Evolutionary conservation across 2,113 vertebrate species (phyloP), one percentile per base, ranked within the genome.

Genomic region (Meriones unguiculatus): DNA sequence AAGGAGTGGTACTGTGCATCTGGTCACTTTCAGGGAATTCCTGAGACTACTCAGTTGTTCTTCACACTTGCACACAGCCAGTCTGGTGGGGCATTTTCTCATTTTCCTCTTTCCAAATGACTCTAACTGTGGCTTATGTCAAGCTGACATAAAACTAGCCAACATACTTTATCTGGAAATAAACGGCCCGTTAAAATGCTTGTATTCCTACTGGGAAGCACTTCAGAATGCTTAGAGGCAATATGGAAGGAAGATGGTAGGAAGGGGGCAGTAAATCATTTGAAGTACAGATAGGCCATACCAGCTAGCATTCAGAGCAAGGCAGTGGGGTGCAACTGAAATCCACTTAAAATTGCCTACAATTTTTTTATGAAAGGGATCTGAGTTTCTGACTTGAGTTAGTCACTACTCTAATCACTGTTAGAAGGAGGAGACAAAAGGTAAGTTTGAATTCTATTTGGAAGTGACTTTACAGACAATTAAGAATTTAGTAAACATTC

Each of bases 101-200:
- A 54, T 17, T 32, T 54, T 28, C 7, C 17, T 54, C 77, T 78
- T 78, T 7, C 24, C 50, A 52, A 52, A 52, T 32, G 50, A 78
- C 50, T 54, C 50, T 32, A 78, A 52, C 76, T 54, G 28, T 54
- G 54, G 76, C 28, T 78, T 54, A 6, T 32, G 50, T 54, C 50
- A 32, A 32, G 18, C 20, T 20, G 77, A 35, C 50, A 78, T 52
- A 52, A 78, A 54, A 54, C 50, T 78, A 52, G 13, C 14, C 72
- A 11, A 35, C 18, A 75, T 38, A 30, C 7, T 92, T 84, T 76
- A 90, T 78, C 76, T 80, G 84, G 64, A 96, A 82, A 84, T 76
- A 75, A 64, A 46, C n/a, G 25, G 14, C 69, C 64, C 50, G 82
- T 9, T 90, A 59, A 87, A 65, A 11, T 80, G 57, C 28, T 14